A percentile compares a stretch with the other conserved stretches of the same genome.
Conservation (phyloP, 2,797 vertebrate genomes). For the Holocentrus rufus region DNA sequence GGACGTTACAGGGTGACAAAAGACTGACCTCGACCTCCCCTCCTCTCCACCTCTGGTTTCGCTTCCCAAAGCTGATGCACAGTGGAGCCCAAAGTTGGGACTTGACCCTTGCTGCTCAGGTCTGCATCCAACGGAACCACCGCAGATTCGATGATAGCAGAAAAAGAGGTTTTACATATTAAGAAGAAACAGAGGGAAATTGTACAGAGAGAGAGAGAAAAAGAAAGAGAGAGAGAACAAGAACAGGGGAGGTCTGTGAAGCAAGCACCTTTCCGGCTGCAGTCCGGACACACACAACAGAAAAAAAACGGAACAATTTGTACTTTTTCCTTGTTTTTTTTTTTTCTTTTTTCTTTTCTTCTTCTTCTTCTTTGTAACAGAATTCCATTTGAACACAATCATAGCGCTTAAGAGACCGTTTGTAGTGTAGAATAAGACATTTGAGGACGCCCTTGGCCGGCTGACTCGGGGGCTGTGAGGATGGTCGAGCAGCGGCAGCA, state of each 20-base stretch:
- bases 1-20: conserved; percentile 49
- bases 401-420: conserved; percentile 42
- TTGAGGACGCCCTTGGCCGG: conserved; percentile 45
- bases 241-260: conserved; percentile 11
- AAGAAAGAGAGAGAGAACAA: conserved; percentile 10
- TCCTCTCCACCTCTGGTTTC: conserved; percentile 6
- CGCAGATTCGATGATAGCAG: conserved; percentile 14
- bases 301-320: conserved; percentile 26
- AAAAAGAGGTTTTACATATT: conserved; percentile 26
- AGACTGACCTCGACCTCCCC: conserved; percentile 13
- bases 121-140: conserved; percentile 41
- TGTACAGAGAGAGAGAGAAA: conserved; percentile 7
- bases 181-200: conserved; percentile 26
- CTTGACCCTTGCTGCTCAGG: not conserved
- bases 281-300: conserved; percentile 29
- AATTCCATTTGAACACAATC: conserved; percentile 56
- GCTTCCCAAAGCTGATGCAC: not conserved
- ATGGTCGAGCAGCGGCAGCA: conserved; percentile 49
- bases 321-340: conserved; percentile 22
- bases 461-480: conserved; percentile 53
- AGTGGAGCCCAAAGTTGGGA: conserved; percentile 28
- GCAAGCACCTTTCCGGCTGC: conserved; percentile 39
- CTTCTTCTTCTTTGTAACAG: conserved; percentile 58
- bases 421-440: conserved; percentile 59
- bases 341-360: no score